Evolutionary conservation across 1,140 invertebrate species (phyloP).

Genomic region (Drosophila varians): DNA sequence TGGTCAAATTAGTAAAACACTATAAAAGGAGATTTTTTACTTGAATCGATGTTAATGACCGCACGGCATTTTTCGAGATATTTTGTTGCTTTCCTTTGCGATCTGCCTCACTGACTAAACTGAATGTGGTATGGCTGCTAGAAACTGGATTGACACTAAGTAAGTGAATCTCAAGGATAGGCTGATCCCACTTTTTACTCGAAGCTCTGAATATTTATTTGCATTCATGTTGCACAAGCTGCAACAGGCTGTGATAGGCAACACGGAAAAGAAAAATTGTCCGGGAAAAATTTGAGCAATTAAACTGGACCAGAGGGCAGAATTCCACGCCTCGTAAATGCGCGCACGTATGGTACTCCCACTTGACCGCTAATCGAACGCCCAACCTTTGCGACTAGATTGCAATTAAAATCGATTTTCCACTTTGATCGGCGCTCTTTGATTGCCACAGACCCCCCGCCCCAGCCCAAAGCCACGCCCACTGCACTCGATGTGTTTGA

Average conservation of each 20-base stretch:
- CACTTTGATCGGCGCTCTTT: constrained; percentile 70
- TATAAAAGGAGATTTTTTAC: not conserved
- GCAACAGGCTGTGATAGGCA: not conserved
- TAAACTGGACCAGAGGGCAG: not conserved
- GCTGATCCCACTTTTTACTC: not conserved
- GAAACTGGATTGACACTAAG: not conserved
- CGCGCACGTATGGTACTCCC: not conserved
- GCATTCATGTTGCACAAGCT: not conserved
- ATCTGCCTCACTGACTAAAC: not conserved
- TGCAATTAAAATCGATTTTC: constrained; percentile 80
- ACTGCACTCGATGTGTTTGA: constrained; percentile 29
- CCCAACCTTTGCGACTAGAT: constrained; percentile 48
- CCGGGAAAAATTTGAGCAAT: not conserved
- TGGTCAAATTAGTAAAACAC: not conserved
- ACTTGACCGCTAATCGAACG: constrained; percentile 52
- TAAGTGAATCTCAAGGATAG: constrained; percentile 8
- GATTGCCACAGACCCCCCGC: constrained; percentile 71
- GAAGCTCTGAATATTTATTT: not conserved
- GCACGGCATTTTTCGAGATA: not conserved
- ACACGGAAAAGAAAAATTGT: not conserved
- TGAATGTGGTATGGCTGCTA: not conserved
- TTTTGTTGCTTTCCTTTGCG: not conserved
- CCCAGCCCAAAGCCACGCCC: constrained; percentile 19
- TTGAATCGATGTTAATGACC: not conserved
- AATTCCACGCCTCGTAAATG: constrained; percentile 16